Percentiles rank a stretch among this genome's conserved stretches.
These are phyloP conservation scores for Catharus ustulatus DNA, from an alignment of 2,797 vertebrate species.

Conservation along the genomic window DNA sequence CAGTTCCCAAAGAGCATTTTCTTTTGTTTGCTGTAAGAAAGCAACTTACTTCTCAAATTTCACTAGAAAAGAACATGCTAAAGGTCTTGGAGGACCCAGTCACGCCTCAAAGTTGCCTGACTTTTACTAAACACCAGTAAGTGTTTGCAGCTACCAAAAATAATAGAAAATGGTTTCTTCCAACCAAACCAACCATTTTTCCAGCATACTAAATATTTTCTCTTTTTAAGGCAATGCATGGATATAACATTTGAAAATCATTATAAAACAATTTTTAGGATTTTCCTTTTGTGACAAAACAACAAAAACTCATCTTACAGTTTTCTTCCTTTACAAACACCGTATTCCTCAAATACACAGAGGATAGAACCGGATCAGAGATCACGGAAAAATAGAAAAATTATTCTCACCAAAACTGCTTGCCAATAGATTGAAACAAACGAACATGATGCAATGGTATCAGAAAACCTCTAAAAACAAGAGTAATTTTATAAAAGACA, in stretches of 20 bases:
- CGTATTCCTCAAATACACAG: background rate
- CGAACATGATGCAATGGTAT: background rate
- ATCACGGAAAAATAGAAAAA: background rate
- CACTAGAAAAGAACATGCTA: background rate
- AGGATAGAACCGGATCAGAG: background rate
- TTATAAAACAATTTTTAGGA: background rate
- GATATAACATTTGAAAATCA: background rate
- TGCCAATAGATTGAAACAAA: background rate
- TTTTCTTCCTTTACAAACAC: background rate
- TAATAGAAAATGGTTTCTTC: background rate
- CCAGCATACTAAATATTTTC: background rate
- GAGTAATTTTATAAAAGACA: accelerated
- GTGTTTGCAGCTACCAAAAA: background rate
- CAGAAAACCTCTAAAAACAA: background rate
- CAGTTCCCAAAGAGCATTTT: background rate
- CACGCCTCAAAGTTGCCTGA: background rate
- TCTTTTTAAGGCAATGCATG: background rate
- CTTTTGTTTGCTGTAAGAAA: background rate
- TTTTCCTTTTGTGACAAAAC: background rate
- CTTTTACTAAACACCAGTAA: background rate
- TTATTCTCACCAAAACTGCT: background rate
- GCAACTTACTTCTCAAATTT: background rate
- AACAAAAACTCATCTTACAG: background rate
- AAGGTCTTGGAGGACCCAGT: background rate
- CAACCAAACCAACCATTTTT: background rate